These are phyloP conservation scores for Brachypteracias leptosomus DNA, from an alignment of 2,113 vertebrate genomes.

Conservation along the genomic window DNA sequence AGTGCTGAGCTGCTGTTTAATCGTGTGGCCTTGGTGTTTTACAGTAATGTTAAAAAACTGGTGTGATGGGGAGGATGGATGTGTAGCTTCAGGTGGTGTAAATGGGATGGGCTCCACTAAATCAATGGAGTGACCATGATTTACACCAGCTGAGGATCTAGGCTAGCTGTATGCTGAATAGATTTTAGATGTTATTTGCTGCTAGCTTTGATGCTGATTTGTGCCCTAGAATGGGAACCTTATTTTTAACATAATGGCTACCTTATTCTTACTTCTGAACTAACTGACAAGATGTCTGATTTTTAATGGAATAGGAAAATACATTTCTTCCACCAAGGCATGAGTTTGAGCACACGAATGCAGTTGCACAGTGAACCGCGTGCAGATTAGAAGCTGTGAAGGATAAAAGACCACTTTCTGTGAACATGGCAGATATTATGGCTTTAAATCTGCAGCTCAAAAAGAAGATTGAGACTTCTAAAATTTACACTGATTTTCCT, in stretches of 20 bases:
- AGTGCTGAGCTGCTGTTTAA: background rate
- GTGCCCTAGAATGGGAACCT: background rate
- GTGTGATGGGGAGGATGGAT: background rate
- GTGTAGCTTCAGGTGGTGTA: background rate
- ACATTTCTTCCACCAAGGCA: constrained; percentile 62
- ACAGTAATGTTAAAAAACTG: background rate
- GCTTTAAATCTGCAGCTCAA: constrained; percentile 47
- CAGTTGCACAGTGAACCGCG: constrained; percentile 58
- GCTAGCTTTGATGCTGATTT: constrained; percentile 1
- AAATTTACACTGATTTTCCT: background rate
- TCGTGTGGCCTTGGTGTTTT: background rate
- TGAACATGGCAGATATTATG: background rate
- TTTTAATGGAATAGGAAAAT: constrained; percentile 58
- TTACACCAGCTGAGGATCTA: background rate
- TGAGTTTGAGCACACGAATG: constrained; percentile 57
- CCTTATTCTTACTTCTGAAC: constrained; percentile 50
- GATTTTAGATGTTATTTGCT: constrained; percentile 26
- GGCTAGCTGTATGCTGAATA: background rate
- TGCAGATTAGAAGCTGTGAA: constrained; percentile 35
- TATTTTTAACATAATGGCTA: background rate
- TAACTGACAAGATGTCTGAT: constrained; percentile 39
- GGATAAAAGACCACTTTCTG: background rate
- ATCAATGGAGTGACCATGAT: background rate
- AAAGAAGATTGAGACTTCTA: background rate
- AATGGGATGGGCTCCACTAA: background rate